These are phyloP conservation scores for Rhyzopertha dominica DNA, from an alignment of 1,140 invertebrate genomes.

Conservation along the genomic window DNA sequence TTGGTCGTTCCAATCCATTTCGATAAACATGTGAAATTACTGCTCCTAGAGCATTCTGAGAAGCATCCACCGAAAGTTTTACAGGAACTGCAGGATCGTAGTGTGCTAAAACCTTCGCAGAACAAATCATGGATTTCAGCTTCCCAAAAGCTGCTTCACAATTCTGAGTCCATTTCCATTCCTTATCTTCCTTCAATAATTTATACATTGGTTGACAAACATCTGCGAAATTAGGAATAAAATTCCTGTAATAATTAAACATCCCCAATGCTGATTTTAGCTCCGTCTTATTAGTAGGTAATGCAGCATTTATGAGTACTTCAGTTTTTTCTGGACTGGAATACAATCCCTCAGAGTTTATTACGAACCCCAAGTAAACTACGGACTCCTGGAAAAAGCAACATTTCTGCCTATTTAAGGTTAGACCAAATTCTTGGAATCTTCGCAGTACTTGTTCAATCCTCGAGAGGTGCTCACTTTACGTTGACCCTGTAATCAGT, in stretches of 20 bases:
- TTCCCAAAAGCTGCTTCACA: conserved; percentile 26
- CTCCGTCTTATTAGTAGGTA: conserved; percentile 28
- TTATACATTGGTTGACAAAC: conserved; percentile 33
- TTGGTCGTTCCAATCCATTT: conserved; percentile 24
- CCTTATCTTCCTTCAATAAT: conserved; percentile 38
- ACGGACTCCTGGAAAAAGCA: conserved; percentile 17
- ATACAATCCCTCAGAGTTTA: conserved; percentile 37
- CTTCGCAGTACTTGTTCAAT: conserved; percentile 7
- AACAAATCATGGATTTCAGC: conserved; percentile 31
- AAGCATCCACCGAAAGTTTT: conserved; percentile 21
- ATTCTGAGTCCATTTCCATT: conserved; percentile 31
- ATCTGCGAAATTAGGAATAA: conserved; percentile 28
- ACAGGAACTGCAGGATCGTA: conserved; percentile 20
- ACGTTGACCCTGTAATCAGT: conserved; percentile 6
- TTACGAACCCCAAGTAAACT: conserved; percentile 41
- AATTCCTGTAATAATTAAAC: conserved; percentile 35
- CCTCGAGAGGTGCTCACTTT: conserved; percentile 8
- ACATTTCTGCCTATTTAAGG: conserved; percentile 18
- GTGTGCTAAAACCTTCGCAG: conserved; percentile 20
- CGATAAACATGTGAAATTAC: conserved; percentile 10
- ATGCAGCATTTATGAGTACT: conserved; percentile 26
- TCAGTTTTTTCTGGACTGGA: conserved; percentile 36
- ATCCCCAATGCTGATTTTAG: conserved; percentile 39
- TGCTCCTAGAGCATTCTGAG: neutral
- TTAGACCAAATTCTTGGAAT: conserved; percentile 15